These are phyloP conservation scores for Sylvia atricapilla DNA, from an alignment of 2,113 vertebrate genomes.

Conservation along the genomic window DNA sequence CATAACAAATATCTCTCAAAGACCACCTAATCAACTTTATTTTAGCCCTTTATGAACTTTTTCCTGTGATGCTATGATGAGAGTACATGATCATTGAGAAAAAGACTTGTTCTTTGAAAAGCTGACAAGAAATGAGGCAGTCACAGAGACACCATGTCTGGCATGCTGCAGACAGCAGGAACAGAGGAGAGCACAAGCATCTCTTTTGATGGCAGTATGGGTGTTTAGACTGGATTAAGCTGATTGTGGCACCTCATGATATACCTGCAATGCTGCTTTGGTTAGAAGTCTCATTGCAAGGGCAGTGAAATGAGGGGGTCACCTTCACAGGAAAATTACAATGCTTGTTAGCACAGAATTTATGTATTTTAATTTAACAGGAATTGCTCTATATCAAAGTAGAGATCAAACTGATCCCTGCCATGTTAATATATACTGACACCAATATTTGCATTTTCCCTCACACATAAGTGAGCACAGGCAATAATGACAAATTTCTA, in stretches of 20 bases:
- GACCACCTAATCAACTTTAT: fast-evolving
- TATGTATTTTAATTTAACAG: background rate
- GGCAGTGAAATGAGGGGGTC: background rate
- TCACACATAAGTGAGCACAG: background rate
- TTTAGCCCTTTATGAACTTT: background rate
- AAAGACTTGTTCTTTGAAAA: background rate
- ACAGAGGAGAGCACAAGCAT: background rate
- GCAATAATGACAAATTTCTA: background rate
- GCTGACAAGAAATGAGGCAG: background rate
- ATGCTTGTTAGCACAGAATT: background rate
- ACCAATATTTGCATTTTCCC: background rate
- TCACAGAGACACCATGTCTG: background rate
- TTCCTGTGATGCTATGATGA: background rate
- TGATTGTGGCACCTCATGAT: background rate
- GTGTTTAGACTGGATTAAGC: background rate
- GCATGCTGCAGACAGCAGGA: background rate
- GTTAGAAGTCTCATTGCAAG: background rate
- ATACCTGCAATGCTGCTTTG: background rate
- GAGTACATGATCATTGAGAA: background rate
- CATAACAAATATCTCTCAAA: background rate
- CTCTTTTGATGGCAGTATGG: background rate
- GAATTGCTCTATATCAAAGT: background rate
- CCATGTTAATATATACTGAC: background rate
- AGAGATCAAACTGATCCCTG: background rate
- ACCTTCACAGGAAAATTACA: background rate